Conservation (phyloP, 2,888 invertebrate genomes). For the Volucella zonaria region DNA sequence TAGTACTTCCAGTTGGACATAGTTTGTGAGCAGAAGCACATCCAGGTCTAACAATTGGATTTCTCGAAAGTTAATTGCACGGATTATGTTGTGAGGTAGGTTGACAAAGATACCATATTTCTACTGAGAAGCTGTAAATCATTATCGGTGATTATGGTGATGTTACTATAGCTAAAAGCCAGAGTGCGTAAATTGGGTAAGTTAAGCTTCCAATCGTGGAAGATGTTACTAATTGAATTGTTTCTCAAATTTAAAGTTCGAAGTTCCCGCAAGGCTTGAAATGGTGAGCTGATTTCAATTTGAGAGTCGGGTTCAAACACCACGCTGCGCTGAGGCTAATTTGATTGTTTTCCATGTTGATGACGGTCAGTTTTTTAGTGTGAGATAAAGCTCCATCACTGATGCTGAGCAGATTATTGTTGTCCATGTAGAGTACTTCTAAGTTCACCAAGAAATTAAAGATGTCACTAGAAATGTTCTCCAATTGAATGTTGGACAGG, state of each 20-base stretch:
- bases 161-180: constrained; percentile 87
- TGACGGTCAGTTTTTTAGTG: constrained; percentile 83
- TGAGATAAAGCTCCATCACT: constrained; percentile 83
- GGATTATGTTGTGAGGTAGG: constrained; percentile 84
- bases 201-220: constrained; percentile 86
- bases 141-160: constrained; percentile 82
- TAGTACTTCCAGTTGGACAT: too few relatives aligned
- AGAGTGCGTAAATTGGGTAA: constrained; percentile 85
- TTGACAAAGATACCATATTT: constrained; percentile 83
- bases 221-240: constrained; percentile 86
- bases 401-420: constrained; percentile 83
- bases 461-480: constrained; percentile 84
- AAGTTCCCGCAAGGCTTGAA: constrained; percentile 84
- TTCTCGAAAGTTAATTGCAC: constrained; percentile 80
- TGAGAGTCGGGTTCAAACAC: constrained; percentile 57
- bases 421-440: constrained; percentile 83
- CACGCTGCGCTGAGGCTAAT: constrained; percentile 82
- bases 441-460: constrained; percentile 82
- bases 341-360: constrained; percentile 84
- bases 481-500: constrained; percentile 86
- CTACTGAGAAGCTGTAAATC: constrained; percentile 82
- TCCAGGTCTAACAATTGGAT: constrained; percentile 77
- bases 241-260: constrained; percentile 85
- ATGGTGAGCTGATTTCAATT: constrained; percentile 83
- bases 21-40: constrained; percentile 84